Evolutionary conservation across 2,113 vertebrate genomes (phyloP).

Genomic region (Scalopus aquaticus): DNA sequence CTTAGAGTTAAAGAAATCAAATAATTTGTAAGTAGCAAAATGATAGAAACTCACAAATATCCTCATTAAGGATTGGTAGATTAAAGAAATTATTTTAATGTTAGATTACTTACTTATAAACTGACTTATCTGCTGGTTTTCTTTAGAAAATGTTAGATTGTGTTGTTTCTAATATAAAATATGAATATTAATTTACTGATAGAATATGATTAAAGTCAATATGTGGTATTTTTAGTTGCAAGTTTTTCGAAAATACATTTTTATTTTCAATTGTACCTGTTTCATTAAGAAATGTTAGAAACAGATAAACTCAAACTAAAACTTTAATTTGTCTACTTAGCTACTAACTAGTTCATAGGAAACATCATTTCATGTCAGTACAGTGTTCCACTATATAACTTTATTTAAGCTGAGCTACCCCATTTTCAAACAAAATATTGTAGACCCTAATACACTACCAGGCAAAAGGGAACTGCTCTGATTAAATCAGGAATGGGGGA

Average conservation of each 20-base stretch:
- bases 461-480: not conserved
- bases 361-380: constrained; percentile 4
- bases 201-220: not conserved
- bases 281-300: constrained; percentile 26
- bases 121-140: not conserved
- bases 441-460: not conserved
- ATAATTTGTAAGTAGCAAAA: not conserved
- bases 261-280: not conserved
- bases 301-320: not conserved
- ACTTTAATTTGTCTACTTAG: not conserved
- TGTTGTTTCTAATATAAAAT: not conserved
- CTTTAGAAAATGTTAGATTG: constrained; percentile 46
- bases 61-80: no score
- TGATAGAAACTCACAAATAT: no score
- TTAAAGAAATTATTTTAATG: not conserved
- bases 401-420: not conserved
- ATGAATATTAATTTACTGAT: not conserved
- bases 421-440: not conserved
- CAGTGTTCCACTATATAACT: not conserved
- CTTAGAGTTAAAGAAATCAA: constrained; percentile 2
- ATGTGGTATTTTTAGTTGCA: not conserved
- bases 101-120: not conserved
- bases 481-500: not conserved
- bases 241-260: not conserved
- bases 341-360: not conserved